Conservation (phyloP, 2,797 vertebrate genomes). For the Antrozous pallidus region DNA sequence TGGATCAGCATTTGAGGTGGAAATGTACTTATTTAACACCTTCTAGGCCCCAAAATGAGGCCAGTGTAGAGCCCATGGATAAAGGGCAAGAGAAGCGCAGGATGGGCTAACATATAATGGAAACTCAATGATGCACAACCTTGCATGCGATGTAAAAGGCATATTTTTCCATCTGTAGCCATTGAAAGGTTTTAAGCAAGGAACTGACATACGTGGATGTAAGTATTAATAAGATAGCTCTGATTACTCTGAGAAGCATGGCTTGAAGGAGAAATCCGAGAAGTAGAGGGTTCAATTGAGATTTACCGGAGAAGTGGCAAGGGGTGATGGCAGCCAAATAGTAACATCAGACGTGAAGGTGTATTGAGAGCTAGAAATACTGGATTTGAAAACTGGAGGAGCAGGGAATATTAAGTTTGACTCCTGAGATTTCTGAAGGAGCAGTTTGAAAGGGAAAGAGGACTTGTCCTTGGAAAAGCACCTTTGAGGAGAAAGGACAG, state of each 20-base stretch:
- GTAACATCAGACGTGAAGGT: background rate
- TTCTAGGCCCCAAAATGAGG: background rate
- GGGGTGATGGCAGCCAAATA: background rate
- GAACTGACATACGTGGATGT: background rate
- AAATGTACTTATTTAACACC: background rate
- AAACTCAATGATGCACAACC: rapidly evolving
- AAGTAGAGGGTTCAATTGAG: background rate
- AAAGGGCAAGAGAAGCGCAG: background rate
- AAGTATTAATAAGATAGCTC: background rate
- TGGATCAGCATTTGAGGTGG: background rate
- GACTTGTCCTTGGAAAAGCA: background rate
- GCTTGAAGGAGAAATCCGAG: background rate
- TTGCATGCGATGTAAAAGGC: background rate
- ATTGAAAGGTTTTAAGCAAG: background rate
- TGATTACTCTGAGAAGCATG: background rate
- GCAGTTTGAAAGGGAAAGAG: background rate
- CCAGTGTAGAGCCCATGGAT: background rate
- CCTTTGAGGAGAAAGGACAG: background rate
- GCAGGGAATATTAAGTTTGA: background rate
- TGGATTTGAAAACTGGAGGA: background rate
- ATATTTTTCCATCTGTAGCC: background rate
- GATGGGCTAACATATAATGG: background rate
- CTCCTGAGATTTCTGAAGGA: background rate
- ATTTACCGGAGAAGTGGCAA: background rate
- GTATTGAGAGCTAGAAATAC: background rate